A percentile compares a stretch with the other conserved stretches of the same genome.
These are phyloP conservation scores for Lordiphosa stackelbergi DNA, from an alignment of 1,140 invertebrate species.

Conservation along the genomic window DNA sequence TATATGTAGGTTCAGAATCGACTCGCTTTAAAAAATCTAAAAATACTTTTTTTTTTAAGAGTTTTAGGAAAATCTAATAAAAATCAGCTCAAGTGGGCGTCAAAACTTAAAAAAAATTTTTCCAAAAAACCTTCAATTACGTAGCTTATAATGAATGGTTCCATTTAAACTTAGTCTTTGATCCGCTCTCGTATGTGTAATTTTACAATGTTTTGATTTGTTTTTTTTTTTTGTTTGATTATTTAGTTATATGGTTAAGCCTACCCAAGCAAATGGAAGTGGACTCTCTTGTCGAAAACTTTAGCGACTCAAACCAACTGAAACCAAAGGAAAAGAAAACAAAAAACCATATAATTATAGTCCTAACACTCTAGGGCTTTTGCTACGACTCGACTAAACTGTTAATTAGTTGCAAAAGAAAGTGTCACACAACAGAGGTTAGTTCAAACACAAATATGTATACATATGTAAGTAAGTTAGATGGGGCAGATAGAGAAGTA, in stretches of 20 bases:
- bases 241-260: conserved; percentile 21
- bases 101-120: too few species aligned
- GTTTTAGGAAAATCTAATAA: too few species aligned
- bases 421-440: too few species aligned
- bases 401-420: conserved; percentile 18
- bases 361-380: conserved; percentile 34
- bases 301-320: conserved; percentile 36
- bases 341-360: conserved; percentile 27
- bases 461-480: conserved; percentile 14
- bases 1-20: too few species aligned
- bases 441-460: conserved; percentile 10
- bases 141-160: too few species aligned
- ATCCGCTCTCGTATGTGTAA: conserved; percentile 14
- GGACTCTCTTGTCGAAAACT: conserved; percentile 29
- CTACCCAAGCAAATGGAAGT: conserved; percentile 71
- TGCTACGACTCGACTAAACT: conserved; percentile 40
- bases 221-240: conserved; percentile 34
- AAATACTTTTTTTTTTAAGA: too few species aligned
- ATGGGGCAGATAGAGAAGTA: conserved; percentile 8
- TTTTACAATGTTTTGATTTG: conserved; percentile 28
- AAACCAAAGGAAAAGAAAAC: conserved; percentile 23
- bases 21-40: too few species aligned
- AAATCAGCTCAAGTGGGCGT: too few species aligned
- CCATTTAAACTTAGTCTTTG: too few species aligned
- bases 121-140: too few species aligned